Evolutionary conservation across 2,113 vertebrate genomes (phyloP), one percentile per base, ranked within the genome.

Genomic region (Lampris megalopsis): DNA sequence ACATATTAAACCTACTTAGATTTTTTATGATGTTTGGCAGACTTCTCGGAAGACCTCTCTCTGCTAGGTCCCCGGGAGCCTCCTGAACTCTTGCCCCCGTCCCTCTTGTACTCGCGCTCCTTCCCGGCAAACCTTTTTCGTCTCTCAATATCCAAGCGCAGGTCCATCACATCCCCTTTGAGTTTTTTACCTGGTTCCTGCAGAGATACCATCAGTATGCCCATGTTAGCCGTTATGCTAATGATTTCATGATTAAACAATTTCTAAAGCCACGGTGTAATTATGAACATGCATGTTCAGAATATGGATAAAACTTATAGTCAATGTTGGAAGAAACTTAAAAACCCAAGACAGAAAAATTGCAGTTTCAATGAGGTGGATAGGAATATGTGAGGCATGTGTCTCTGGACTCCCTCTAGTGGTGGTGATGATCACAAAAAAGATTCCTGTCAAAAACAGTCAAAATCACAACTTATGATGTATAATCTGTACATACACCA

Each of bases 121-220:
- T 96, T 98, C 92, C 88, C 89, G 7, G 91, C 86, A 64, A 97
- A 96, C 94, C 96, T 97, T 96, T 97, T 99, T 89, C 97, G 96
- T 77, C 96, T 96, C 86, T 98, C 97, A 93, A 98, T 98, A 94
- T 98, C 98, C 95, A 97, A 95, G 82, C 97, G 96, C 48, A 98
- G 96, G 92, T 99, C 97, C 93, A 97, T 95, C 70, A 96, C 94
- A 77, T 99, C 97, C 2, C 97, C 97, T 90, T 97, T 97, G 82
- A 96, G 96, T 92, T 97, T 98, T 90, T 92, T 93, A 76, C 94
- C 94, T 83, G 96, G 94, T 70, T 95, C 95, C 98, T 99, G 94
- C 71, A 9, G 80, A 84, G 57, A 92, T 2, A 84, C 0, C 24
- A 53, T 36, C 47, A 37, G 9, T 36, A 6, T 10, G 35, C 0